A percentile compares a stretch with the other conserved stretches of the same genome.
These are phyloP conservation scores for Leptinotarsa lineolata DNA, from an alignment of 1,140 invertebrate species.

Conservation along the genomic window DNA sequence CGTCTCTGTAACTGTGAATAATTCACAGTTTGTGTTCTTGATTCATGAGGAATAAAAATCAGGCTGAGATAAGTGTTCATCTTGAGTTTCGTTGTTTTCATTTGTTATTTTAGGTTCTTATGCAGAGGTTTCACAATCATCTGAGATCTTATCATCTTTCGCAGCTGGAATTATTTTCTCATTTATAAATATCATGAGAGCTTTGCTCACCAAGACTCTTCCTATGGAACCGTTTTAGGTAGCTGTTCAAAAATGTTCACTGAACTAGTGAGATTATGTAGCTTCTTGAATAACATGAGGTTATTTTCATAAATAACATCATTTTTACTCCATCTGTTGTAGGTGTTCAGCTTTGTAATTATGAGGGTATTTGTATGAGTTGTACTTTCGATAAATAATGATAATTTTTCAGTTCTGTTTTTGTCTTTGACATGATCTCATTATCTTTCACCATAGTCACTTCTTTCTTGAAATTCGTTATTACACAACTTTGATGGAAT, in stretches of 20 bases:
- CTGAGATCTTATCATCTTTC: too few relatives aligned
- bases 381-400: background rate
- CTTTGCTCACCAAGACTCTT: background rate
- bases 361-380: background rate
- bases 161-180: too few relatives aligned
- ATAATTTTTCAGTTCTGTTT: background rate
- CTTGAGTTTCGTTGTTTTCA: too few relatives aligned
- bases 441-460: conserved; percentile 5
- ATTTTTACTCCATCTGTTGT: background rate
- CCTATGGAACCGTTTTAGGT: background rate
- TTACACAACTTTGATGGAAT: conserved; percentile 7
- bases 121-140: too few relatives aligned
- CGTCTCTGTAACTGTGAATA: too few relatives aligned
- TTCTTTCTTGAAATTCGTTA: conserved; percentile 12
- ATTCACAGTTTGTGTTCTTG: too few relatives aligned
- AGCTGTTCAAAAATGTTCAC: background rate
- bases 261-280: background rate
- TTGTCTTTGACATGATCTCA: too few relatives aligned
- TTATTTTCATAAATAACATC: conserved; percentile 5
- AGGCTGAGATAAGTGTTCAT: too few relatives aligned
- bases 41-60: too few relatives aligned
- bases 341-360: background rate
- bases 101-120: too few relatives aligned
- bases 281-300: background rate
- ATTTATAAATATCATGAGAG: background rate